Conservation (phyloP, 2,113 vertebrate genomes). For the Picathartes gymnocephalus region DNA sequence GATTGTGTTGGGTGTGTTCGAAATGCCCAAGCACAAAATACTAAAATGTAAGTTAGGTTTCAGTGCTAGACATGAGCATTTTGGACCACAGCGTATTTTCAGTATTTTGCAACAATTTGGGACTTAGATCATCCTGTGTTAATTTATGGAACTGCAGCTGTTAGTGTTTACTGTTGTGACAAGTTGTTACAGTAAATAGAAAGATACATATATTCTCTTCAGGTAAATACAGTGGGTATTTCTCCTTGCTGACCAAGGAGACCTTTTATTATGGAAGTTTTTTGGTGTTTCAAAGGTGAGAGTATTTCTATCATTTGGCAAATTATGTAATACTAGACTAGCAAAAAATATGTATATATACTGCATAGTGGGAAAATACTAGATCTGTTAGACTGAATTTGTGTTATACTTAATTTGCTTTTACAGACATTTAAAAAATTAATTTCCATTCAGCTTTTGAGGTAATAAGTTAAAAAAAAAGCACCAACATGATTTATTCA, state of each 20-base stretch:
- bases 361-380: neutral
- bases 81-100: neutral
- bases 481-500: conserved; percentile 78
- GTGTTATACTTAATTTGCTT: neutral
- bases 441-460: conserved; percentile 68
- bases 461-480: conserved; percentile 90
- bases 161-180: conserved; percentile 6
- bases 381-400: neutral
- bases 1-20: neutral
- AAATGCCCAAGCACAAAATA: neutral
- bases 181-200: neutral
- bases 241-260: conserved; percentile 8
- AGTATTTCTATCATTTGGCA: conserved; percentile 16
- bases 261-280: neutral
- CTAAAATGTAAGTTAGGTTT: neutral
- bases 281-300: neutral
- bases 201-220: neutral
- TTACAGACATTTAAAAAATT: neutral
- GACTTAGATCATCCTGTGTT: neutral
- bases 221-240: neutral
- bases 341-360: neutral
- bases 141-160: neutral
- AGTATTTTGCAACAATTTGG: neutral
- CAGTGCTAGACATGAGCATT: neutral
- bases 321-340: neutral